Evolutionary conservation across 2,113 vertebrate genomes (phyloP), one percentile per base, ranked within the genome.

Genomic region (Tyrannus savana): DNA sequence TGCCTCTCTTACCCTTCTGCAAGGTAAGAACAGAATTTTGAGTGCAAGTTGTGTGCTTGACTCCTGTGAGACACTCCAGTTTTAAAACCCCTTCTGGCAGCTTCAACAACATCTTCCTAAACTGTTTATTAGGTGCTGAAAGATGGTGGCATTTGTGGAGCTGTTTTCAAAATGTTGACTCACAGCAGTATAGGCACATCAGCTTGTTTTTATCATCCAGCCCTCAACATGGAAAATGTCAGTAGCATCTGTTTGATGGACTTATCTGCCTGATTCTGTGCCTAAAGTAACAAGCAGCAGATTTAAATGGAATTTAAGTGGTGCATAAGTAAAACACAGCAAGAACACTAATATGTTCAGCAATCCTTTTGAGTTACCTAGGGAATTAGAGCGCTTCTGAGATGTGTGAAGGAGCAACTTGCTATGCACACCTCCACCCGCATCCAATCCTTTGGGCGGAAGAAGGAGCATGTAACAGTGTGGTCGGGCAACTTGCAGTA

Each of bases 71-170:
- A 41, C 52, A 7, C 50, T 71, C n/a, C 31, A 66, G 50, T 67
- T 87, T 91, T 89, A 95, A 96, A 89, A 77, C 6, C 10, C 9
- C 28, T 89, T 72, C 87, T 91, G 42, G 69, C 76, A 94, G 47
- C 64, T 78, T 89, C 81, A 74, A 69, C 4, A 5, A 49, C 64
- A 69, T 74, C 56, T 31, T 86, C 55, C 53, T 66, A 62, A 93
- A 66, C n/a, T 59, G 55, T 85, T 96, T 73, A 92, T 86, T 94
- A 88, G 53, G 25, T 69, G 59, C 58, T 90, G 72, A 96, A 72
- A 84, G 72, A 86, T 23, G 49, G 72, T 86, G 72, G 58, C 58
- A 28, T 94, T 93, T 93, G 82, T 68, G 71, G n/a, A 90, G 55
- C 58, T 89, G 46, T 49, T 92, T 92, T 96, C 64, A 86, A 86